These are phyloP conservation scores for Ceratitis capitata DNA, from an alignment of 1,140 invertebrate species.

Conservation along the genomic window DNA sequence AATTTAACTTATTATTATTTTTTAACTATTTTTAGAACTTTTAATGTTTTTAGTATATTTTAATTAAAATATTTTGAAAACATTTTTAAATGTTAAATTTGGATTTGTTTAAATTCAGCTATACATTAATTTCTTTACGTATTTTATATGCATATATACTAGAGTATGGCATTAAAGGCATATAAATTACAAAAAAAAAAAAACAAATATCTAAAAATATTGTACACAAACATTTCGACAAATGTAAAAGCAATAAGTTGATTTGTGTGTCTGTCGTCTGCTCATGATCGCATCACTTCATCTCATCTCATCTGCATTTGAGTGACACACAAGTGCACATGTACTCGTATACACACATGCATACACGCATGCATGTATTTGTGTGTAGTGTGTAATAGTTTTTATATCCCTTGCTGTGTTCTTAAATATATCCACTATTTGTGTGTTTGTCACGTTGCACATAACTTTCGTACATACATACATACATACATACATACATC, in stretches of 20 bases:
- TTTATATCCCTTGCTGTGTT: conserved; percentile 21
- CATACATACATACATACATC: no score
- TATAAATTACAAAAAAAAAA: not conserved
- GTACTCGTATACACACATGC: not conserved
- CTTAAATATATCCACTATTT: not conserved
- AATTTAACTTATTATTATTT: no score
- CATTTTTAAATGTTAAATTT: no score
- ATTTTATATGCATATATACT: no score
- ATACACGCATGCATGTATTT: not conserved
- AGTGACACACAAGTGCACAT: no score
- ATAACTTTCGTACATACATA: no score
- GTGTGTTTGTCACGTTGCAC: not conserved
- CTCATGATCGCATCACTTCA: conserved; percentile 4
- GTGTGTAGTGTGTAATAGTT: not conserved
- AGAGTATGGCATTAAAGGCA: no score
- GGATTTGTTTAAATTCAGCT: not conserved
- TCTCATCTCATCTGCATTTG: not conserved
- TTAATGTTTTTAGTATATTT: no score
- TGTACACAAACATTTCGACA: not conserved
- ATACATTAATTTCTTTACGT: not conserved
- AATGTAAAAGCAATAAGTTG: not conserved
- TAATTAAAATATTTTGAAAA: no score
- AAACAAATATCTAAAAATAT: not conserved
- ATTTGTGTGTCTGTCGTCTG: not conserved
- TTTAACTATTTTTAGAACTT: no score